Evolutionary conservation across 2,797 vertebrate species (phyloP).

Genomic region (Lepilemur ruficaudatus): DNA sequence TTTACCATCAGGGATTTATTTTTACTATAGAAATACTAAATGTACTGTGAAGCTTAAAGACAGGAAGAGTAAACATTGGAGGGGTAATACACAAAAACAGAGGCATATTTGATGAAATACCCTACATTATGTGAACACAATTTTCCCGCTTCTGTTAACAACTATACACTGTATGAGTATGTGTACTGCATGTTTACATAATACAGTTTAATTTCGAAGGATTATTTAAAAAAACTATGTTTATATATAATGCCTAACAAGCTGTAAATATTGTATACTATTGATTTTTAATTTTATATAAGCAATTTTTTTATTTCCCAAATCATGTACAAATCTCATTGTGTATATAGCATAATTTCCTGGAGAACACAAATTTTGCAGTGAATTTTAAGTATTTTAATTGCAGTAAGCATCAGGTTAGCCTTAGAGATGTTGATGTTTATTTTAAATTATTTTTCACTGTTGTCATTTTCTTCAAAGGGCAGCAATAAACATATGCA

Average conservation of each 20-base stretch:
- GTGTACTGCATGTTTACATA: constrained; percentile 81
- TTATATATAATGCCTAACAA: constrained; percentile 79
- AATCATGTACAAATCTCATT: constrained; percentile 89
- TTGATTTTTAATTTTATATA: constrained; percentile 91
- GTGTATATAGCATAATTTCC: constrained; percentile 85
- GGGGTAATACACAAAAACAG: neutral
- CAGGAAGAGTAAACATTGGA: neutral
- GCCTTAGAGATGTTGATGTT: constrained; percentile 59
- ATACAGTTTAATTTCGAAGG: constrained; percentile 69
- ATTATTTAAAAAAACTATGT: constrained; percentile 64
- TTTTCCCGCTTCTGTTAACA: constrained; percentile 55
- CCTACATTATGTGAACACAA: constrained; percentile 48
- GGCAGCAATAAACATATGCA: constrained; percentile 81
- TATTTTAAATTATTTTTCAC: constrained; percentile 69
- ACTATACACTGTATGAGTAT: constrained; percentile 68
- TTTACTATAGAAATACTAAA: constrained; percentile 73
- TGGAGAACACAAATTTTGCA: constrained; percentile 90
- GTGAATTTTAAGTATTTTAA: constrained; percentile 77
- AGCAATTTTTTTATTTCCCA: constrained; percentile 89
- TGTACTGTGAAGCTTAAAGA: constrained; percentile 63
- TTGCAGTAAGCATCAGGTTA: constrained; percentile 50
- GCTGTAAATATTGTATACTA: constrained; percentile 92
- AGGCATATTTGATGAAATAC: constrained; percentile 43
- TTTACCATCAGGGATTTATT: constrained; percentile 79
- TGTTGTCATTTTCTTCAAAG: constrained; percentile 75